Evolutionary conservation across 2,113 vertebrate species (phyloP).

Genomic region (Accipiter virgatus): DNA sequence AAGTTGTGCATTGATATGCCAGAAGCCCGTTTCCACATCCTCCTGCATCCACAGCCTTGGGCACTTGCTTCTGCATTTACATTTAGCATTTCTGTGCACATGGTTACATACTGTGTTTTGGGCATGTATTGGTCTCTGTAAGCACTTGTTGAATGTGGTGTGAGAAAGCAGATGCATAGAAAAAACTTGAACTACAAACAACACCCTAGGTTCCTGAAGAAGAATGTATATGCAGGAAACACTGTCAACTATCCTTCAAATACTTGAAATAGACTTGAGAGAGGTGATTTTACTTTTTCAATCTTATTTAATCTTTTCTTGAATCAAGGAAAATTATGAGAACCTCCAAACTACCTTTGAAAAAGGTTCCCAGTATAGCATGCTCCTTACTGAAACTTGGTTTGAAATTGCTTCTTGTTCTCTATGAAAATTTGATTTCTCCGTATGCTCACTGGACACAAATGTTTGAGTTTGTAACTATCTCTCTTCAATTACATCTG

Average conservation of each 20-base stretch:
- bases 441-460: background rate
- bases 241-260: background rate
- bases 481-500: background rate
- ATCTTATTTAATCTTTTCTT: background rate
- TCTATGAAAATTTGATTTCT: background rate
- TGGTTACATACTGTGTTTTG: background rate
- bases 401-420: background rate
- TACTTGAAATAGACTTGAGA: background rate
- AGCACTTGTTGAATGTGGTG: background rate
- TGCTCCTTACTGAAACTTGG: background rate
- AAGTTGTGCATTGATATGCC: background rate
- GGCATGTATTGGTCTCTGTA: background rate
- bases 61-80: background rate
- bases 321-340: background rate
- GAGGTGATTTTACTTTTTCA: background rate
- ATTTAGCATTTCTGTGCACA: fast-evolving
- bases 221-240: background rate
- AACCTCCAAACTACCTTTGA: background rate
- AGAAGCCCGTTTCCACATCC: background rate
- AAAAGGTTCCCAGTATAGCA: background rate
- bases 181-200: background rate
- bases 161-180: background rate
- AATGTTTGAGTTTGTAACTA: background rate
- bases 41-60: background rate
- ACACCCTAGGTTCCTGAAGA: background rate